Base-by-base conservation (phyloP, 2,888 invertebrate genomes). In the Lydus trimaculatus region DNA sequence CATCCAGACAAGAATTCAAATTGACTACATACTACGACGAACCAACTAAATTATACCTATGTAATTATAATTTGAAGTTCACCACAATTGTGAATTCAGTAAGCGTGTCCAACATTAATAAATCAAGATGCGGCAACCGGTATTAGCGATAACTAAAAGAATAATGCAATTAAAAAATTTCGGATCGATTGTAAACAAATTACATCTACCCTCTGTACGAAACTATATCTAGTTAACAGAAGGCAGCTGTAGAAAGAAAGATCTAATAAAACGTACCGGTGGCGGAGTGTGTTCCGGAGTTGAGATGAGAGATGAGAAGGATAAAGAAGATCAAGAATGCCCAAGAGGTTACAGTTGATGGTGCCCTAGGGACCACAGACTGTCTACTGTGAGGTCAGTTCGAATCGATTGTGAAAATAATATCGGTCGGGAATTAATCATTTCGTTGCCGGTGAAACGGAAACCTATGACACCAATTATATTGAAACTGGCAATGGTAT, bases 271-370 rank as follows among this genome's bases (percentile, higher is more conserved):
- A 48, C 7, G 15, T 15, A 36, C 15, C 1, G 17, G 43, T 4
- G 20, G 23, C 73, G 67, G 72, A 75, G 75, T 76, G 75, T 75
- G 73, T 76, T 13, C 36, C 77, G 79, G 78, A 76, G 75, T 13
- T 75, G 73, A 78, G 78, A 81, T 81, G 79, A 80, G 77, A 77
- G 77, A 80, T 80, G 77, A 75, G 73, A 73, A 66, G 75, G 77
- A 80, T 79, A 78, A 78, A 75, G 73, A 76, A 76, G 78, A 81
- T 80, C 79, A 80, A 78, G 78, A 73, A 76, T 72, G 69, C 79
- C 75, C 78, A 63, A 48, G 79, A 75, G 79, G 73, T 71, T 70
- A 64, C 73, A 70, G 75, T 76, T 76, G 74, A 78, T 78, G 76
- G 78, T 75, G 75, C 78, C 78, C 76, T 63, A 36, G 79, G 73